Evolutionary conservation across 2,888 invertebrate genomes (phyloP).

Genomic region (Zeuzera pyrina): DNA sequence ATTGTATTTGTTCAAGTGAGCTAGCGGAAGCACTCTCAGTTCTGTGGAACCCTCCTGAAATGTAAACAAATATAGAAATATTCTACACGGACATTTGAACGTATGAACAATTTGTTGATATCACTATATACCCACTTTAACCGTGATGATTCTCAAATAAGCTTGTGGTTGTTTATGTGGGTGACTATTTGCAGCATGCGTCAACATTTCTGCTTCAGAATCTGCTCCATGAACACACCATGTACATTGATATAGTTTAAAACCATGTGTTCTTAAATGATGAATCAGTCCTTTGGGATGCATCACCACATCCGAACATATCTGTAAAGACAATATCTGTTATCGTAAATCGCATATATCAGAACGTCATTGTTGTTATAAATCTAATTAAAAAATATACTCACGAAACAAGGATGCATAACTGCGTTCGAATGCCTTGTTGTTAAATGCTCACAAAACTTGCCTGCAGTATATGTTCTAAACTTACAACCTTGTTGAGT

Average conservation of each 20-base stretch:
- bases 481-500: conserved; percentile 48
- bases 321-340: conserved; percentile 26
- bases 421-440: conserved; percentile 26
- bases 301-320: conserved; percentile 25
- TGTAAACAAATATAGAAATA: no score
- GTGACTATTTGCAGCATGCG: conserved; percentile 50
- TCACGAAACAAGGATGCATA: conserved; percentile 38
- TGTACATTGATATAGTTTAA: conserved; percentile 57
- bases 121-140: conserved; percentile 31
- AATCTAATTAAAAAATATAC: conserved; percentile 26
- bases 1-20: conserved; percentile 38
- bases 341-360: no score
- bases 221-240: conserved; percentile 55
- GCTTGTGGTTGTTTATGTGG: conserved; percentile 52
- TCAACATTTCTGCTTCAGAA: conserved; percentile 39
- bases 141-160: conserved; percentile 48
- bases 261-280: conserved; percentile 47
- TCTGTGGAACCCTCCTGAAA: conserved; percentile 45
- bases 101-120: not conserved
- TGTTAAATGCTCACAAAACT: conserved; percentile 44
- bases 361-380: no score
- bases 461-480: conserved; percentile 42
- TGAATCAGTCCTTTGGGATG: conserved; percentile 35
- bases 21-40: conserved; percentile 46
- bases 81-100: not conserved